A percentile compares a stretch with the other conserved stretches of the same genome.
Evolutionary conservation across 2,888 invertebrate genomes (phyloP).

Genomic region (Junonia oenone): DNA sequence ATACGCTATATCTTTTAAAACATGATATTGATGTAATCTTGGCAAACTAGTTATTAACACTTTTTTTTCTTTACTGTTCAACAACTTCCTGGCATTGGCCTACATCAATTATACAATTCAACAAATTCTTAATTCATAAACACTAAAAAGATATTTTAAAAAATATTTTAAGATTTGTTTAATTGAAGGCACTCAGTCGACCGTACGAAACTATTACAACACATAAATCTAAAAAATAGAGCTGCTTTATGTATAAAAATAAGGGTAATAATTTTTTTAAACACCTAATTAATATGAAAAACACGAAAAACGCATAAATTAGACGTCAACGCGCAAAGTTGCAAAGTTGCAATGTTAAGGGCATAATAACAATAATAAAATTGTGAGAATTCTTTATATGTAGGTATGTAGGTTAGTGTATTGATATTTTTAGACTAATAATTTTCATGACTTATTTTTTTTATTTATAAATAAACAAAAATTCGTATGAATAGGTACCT

Average conservation of each 20-base stretch:
- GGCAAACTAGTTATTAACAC: neutral
- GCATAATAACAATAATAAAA: neutral
- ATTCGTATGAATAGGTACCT: no score
- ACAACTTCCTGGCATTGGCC: conserved; percentile 17
- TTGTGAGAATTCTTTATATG: no score
- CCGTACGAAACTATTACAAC: neutral
- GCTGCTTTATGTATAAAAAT: neutral
- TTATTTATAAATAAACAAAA: no score
- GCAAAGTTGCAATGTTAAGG: neutral
- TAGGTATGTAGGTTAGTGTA: no score
- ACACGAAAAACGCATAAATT: conserved; percentile 6
- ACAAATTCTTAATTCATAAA: neutral
- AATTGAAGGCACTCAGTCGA: neutral
- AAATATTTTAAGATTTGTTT: neutral
- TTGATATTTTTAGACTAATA: no score
- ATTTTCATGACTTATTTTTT: no score
- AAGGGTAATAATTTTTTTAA: neutral
- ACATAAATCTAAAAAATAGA: no score
- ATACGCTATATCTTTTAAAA: no score
- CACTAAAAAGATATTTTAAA: neutral
- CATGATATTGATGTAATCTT: neutral
- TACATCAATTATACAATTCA: conserved; percentile 4
- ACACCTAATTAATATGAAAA: neutral
- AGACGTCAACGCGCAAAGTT: conserved; percentile 15
- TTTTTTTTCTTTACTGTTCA: neutral